phyloP scores from a whole-genome alignment of 2,888 invertebrate genomes.

The Napeogenes sylphis region DNA sequence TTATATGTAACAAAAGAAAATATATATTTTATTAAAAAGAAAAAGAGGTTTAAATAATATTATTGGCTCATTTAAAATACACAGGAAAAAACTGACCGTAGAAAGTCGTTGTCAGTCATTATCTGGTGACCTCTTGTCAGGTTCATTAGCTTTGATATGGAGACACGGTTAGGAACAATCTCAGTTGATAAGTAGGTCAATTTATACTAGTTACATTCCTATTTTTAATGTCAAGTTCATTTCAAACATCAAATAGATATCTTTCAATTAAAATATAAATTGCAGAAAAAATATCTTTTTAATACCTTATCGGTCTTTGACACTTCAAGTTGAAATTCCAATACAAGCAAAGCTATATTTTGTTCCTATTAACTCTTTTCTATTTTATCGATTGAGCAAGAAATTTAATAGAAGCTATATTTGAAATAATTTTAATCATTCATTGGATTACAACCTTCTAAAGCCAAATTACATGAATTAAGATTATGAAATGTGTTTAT shows the following conservation, averaged over 20 bases:
- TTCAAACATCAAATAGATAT: conserved; percentile 26
- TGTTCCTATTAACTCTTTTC: too few species aligned
- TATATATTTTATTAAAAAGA: conserved; percentile 9
- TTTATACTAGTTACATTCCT: conserved; percentile 55
- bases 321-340: too few species aligned
- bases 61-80: conserved; percentile 14
- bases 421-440: too few species aligned
- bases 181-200: conserved; percentile 64
- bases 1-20: conserved; percentile 68
- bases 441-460: too few species aligned
- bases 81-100: conserved; percentile 58
- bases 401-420: too few species aligned
- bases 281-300: neutral
- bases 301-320: too few species aligned
- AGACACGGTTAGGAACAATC: conserved; percentile 59
- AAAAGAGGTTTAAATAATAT: neutral
- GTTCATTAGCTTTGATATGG: conserved; percentile 50
- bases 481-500: conserved; percentile 2
- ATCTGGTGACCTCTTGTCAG: conserved; percentile 59
- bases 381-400: too few species aligned
- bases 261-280: conserved; percentile 2
- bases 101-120: conserved; percentile 66
- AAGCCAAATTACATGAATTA: too few species aligned
- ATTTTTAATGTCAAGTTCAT: conserved; percentile 69
- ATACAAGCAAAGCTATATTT: too few species aligned